Base-by-base conservation (phyloP, 2,113 vertebrate species). In the Leucopternis melanops region DNA sequence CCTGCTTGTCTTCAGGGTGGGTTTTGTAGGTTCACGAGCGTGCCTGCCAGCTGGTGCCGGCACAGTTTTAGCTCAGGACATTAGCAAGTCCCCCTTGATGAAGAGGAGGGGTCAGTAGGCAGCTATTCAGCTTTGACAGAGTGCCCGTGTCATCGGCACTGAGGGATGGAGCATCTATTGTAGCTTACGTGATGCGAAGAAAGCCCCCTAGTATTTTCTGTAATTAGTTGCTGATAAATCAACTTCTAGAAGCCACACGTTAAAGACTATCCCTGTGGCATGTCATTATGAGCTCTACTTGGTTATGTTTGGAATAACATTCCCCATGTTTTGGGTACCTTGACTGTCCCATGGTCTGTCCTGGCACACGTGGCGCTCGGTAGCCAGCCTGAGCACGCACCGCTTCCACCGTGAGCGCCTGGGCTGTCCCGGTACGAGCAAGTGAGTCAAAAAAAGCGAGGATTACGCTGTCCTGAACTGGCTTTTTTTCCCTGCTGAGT, bases 281-380 rank as follows among this genome's bases (percentile, higher is more conserved):
- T 0, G 12, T 47, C 1, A 0, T 45, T 47, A 6, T 26, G 32
- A 71, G 16, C 15, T 83, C 29, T 19, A 11, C 82, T 93, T 92
- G 72, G 25, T 58, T 80, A 50, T 52, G 12, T 21, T 29, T 96
- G 77, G 38, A 40, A 57, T 23, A 63, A 38, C 2, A 1, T 10
- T 49, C 8, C 26, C 31, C 2, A 0, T 50, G 2, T 47, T 91
- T 78, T 57, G 66, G 29, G 27, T 16, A 19, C 19, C 13, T 44
- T 31, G 55, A 22, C 36, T 36, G 23, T 40, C 45, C 47, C 42
- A 12, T 0, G 27, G 21, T 69, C 34, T 50, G 14, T 42, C 27
- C 54, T 66, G 0, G 0, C 12, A 3, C 0, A 3, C 1, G 2
- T 32, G 44, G 38, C 0, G 3, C 8, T 25, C 25, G 0, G 49